Conservation (phyloP, 1,140 invertebrate genomes). For the Antheraea mylitta region DNA sequence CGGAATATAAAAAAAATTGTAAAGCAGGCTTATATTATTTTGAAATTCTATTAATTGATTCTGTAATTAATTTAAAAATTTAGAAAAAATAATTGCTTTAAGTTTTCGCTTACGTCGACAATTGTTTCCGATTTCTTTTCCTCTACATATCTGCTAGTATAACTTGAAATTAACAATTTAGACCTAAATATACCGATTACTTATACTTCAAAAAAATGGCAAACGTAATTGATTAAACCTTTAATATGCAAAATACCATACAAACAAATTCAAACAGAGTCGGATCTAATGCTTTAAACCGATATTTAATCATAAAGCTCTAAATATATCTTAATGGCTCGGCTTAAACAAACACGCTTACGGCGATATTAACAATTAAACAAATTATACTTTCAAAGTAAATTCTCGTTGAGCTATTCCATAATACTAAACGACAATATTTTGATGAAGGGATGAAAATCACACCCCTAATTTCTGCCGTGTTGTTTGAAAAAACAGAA, state of each 20-base stretch:
- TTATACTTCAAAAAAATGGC: too few species aligned
- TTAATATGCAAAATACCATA: background rate
- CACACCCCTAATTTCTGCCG: background rate
- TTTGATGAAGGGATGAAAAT: conserved; percentile 16
- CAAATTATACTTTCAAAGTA: conserved; percentile 45
- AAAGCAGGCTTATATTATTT: too few species aligned
- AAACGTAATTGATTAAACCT: too few species aligned
- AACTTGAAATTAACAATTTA: too few species aligned
- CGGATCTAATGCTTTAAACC: background rate
- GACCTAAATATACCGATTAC: too few species aligned
- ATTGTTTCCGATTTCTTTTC: too few species aligned
- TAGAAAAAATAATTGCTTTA: too few species aligned
- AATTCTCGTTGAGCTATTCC: conserved; percentile 13
- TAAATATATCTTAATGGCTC: conserved; percentile 36
- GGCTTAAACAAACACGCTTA: conserved; percentile 15
- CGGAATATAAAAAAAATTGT: too few species aligned
- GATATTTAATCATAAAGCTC: conserved; percentile 15
- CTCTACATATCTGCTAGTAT: too few species aligned
- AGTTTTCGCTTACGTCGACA: too few species aligned
- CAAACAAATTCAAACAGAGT: conserved; percentile 1
- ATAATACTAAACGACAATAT: conserved; percentile 39
- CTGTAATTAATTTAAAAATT: too few species aligned
- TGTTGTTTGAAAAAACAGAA: conserved; percentile 11
- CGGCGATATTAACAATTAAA: conserved; percentile 47
- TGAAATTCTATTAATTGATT: too few species aligned